phyloP scores from a whole-genome alignment of 2,113 vertebrate genomes.

The Odocoileus hemionus region DNA sequence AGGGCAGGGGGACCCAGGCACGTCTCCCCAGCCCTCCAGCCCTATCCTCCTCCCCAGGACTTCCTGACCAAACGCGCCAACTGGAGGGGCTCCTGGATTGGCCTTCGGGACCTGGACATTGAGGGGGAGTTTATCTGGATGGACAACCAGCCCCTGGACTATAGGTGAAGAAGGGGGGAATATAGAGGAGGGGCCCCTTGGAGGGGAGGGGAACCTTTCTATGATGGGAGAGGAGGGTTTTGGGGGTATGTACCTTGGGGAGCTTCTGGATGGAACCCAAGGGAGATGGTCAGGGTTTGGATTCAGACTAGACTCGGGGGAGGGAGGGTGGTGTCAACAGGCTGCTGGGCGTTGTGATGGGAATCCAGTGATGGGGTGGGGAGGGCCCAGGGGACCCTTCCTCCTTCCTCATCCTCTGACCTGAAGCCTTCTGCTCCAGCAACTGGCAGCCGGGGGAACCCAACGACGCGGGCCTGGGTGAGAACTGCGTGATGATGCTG shows the following conservation, averaged over 20 bases:
- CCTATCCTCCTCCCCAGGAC: not conserved
- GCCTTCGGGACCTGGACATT: slow-evolving; percentile 45
- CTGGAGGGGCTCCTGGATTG: slow-evolving; percentile 57
- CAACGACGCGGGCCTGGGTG: slow-evolving; percentile 29
- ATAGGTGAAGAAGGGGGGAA: slow-evolving; percentile 38
- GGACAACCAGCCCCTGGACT: slow-evolving; percentile 20
- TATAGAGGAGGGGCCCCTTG: not conserved
- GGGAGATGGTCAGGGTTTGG: not conserved
- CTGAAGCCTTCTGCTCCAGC: not conserved
- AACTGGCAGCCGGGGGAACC: slow-evolving; percentile 64
- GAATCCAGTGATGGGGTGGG: not conserved
- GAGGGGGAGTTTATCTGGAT: slow-evolving; percentile 64
- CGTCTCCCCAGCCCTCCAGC: not conserved
- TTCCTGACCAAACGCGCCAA: slow-evolving; percentile 20
- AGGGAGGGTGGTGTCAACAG: not conserved
- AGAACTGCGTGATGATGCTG: slow-evolving; percentile 65
- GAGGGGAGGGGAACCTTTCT: not conserved
- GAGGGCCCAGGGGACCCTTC: not conserved
- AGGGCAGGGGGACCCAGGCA: rapidly evolving
- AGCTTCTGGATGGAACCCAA: not conserved
- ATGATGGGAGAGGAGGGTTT: not conserved
- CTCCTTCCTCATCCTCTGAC: not conserved
- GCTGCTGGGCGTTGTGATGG: not conserved
- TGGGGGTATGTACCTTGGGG: too few species aligned
- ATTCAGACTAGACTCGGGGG: not conserved